phyloP scores from a whole-genome alignment of 2,888 invertebrate genomes.

The Mylabris sibirica region DNA sequence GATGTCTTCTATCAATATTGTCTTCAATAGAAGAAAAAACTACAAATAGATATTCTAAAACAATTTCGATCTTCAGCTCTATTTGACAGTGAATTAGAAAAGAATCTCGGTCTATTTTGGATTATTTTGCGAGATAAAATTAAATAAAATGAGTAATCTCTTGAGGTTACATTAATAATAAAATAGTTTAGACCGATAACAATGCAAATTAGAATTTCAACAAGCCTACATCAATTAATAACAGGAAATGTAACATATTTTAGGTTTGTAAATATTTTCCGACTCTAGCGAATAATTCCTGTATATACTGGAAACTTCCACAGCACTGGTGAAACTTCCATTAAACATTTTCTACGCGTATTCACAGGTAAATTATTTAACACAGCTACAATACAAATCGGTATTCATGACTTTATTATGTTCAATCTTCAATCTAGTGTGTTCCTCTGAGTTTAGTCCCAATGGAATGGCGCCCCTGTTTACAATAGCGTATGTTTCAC shows the following conservation, averaged over 20 bases:
- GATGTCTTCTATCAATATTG: background rate
- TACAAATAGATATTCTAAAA: background rate
- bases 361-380: conserved; percentile 44
- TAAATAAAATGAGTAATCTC: conserved; percentile 23
- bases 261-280: conserved; percentile 40
- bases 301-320: conserved; percentile 20
- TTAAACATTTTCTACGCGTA: conserved; percentile 35
- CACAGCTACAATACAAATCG: conserved; percentile 48
- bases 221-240: conserved; percentile 30
- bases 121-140: conserved; percentile 8
- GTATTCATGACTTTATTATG: conserved; percentile 51
- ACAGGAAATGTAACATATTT: conserved; percentile 32
- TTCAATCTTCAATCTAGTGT: conserved; percentile 50
- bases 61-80: background rate
- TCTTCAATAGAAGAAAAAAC: background rate
- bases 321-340: conserved; percentile 24
- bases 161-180: conserved; percentile 21
- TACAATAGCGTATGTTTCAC: conserved; percentile 34
- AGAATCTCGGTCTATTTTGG: no score
- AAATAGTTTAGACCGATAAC: conserved; percentile 22
- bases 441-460: conserved; percentile 34
- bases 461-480: conserved; percentile 31
- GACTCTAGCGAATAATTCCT: conserved; percentile 39
- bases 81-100: background rate
- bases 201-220: conserved; percentile 26